Base-by-base conservation (phyloP, 2,797 vertebrate species). In the Myripristis jacobus region DNA sequence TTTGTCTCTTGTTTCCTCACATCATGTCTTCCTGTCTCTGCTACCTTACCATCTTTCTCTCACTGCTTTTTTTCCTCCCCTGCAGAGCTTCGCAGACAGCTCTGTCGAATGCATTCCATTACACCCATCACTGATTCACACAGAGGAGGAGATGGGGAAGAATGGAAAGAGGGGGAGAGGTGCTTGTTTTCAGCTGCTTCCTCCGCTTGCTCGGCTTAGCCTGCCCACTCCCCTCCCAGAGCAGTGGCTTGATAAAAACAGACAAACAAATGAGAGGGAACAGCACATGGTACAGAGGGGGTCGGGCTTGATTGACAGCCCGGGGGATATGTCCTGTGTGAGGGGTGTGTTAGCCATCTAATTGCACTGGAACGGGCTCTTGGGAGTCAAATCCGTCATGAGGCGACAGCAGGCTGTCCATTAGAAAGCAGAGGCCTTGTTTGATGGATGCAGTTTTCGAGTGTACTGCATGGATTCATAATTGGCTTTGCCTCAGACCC, bases 101-200 rank as follows among this genome's bases (percentile, higher is more conserved):
- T 89, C 69, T 47, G 77, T 87, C 53, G 25, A 85, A 82, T 87
- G 80, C 82, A 82, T 56, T 84, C 79, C 89, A 91, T 92, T 90
- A 90, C 88, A 89, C 86, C 71, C 90, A 82, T 88, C 85, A 73
- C 80, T 87, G 89, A 81, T 81, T 90, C 58, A 43, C 57, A 75
- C 78, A 80, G 76, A 13, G 19, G 70, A 71, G 77, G 10, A 10
- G 31, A 65, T n/a, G 38, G n/a, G 48, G 34, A 9, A 47, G 46
- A 73, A 70, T 24, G 61, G 75, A 62, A 75, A 65, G 71, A 25
- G 67, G 69, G 70, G 70, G 73, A 25, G 11, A 76, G 48, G 38
- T 19, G 66, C 50, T 73, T 73, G 69, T 82, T 86, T 88, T 71
- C 57, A 66, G 31, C 67, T 73, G 44, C 50, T 70, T 68, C 77